phyloP scores from a whole-genome alignment of 2,888 invertebrate genomes.

The Pyrrhia umbra region DNA sequence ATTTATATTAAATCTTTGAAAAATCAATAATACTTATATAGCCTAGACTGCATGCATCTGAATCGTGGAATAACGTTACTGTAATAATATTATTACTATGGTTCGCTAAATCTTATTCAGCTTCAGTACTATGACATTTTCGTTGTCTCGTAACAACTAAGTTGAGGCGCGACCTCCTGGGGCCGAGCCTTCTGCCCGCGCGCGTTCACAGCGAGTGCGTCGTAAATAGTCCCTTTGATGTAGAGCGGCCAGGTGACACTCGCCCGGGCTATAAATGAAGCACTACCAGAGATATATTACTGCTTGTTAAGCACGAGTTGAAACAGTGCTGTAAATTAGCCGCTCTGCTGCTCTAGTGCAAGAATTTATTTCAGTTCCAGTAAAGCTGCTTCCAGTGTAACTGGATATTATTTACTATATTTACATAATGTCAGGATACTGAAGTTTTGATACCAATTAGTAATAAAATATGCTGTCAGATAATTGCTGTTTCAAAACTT shows the following conservation, averaged over 20 bases:
- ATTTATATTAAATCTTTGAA: too few species aligned
- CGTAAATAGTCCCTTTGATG: slow-evolving; percentile 56
- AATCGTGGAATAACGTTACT: too few species aligned
- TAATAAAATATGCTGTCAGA: slow-evolving; percentile 2
- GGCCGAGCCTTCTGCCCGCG: slow-evolving; percentile 6
- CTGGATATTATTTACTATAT: slow-evolving; percentile 2
- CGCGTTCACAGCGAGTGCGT: neutral
- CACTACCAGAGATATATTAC: slow-evolving; percentile 30
- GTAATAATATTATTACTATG: too few species aligned
- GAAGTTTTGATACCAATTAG: slow-evolving; percentile 16
- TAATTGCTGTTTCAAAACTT: slow-evolving; percentile 22
- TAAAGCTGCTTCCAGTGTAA: slow-evolving; percentile 7
- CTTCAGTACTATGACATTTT: slow-evolving; percentile 11
- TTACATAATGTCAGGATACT: slow-evolving; percentile 12
- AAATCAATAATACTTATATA: too few species aligned
- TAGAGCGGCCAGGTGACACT: slow-evolving; percentile 42
- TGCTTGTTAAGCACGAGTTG: slow-evolving; percentile 23
- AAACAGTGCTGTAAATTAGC: slow-evolving; percentile 27
- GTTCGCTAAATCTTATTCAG: too few species aligned
- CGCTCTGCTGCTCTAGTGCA: slow-evolving; percentile 12
- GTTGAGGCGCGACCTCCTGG: slow-evolving; percentile 7
- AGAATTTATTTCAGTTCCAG: slow-evolving; percentile 29
- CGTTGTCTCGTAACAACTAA: neutral
- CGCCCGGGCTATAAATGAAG: neutral
- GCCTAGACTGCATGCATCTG: too few species aligned